Evolutionary conservation across 2,797 vertebrate genomes (phyloP).

Genomic region (Tolypeutes matacus): DNA sequence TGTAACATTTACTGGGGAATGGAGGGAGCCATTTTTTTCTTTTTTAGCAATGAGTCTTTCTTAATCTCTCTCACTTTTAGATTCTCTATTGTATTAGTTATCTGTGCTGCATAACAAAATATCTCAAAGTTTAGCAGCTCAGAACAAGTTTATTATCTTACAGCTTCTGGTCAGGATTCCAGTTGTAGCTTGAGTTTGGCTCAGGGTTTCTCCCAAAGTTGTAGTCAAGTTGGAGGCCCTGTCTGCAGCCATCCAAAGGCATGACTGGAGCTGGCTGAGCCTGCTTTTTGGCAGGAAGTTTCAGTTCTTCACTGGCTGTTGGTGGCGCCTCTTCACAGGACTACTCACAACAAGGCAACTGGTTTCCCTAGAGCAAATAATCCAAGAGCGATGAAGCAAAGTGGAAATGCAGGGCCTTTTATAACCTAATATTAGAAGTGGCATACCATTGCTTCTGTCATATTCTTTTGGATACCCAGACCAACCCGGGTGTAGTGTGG

Average conservation of each 20-base stretch:
- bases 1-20: not conserved
- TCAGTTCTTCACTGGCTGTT: not conserved
- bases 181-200: not conserved
- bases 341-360: not conserved
- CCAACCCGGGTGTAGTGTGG: not conserved
- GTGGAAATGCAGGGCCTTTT: not conserved
- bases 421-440: not conserved
- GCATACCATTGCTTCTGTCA: not conserved
- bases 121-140: not conserved
- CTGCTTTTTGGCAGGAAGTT: not conserved
- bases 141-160: not conserved
- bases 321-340: not conserved
- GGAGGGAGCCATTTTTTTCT: not conserved
- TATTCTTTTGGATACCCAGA: not conserved
- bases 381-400: not conserved
- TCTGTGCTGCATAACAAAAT: not conserved
- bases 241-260: not conserved
- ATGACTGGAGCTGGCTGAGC: not conserved
- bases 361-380: not conserved
- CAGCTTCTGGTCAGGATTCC: not conserved
- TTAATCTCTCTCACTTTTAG: not conserved
- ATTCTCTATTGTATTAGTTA: not conserved
- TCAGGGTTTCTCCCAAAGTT: not conserved
- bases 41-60: not conserved
- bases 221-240: not conserved